Base-by-base conservation (phyloP, 2,797 vertebrate species). In the Perodicticus potto region DNA sequence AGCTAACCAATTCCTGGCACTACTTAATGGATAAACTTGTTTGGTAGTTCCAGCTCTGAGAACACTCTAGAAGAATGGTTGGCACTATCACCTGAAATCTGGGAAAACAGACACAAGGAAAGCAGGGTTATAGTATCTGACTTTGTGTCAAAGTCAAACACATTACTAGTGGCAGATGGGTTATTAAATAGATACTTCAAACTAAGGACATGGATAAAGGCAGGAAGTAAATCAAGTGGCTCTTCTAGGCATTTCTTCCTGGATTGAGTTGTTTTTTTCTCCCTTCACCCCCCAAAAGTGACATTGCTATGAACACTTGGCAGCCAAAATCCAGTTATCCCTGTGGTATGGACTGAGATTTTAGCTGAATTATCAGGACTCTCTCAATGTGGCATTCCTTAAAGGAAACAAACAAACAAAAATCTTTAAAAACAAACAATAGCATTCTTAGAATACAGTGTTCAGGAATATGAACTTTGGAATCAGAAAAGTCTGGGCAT, bases 221-320 rank as follows among this genome's bases (percentile, higher is more conserved):
- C 23, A 86, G 76, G 82, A 96, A 89, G 53, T 85, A 86, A 94
- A 92, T 70, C n/a, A 88, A 91, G 88, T 89, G 67, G 55, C 67
- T 92, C 85, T 95, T 95, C 90, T 84, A 81, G 67, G 72, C 65
- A 88, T 86, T 96, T 96, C 90, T 96, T 96, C 82, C 90, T 95
- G 13, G 73, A 92, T 20, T 63, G 57, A 82, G 57, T 34, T 78
- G 25, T 37, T 20, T 57, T 55, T 37, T 55, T 55, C 17, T 49
- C 49, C 77, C 72, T 40, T 40, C 49, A 53, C 13, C 32, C 65
- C 49, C 13, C 7, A 80, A 80, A 80, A 80, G 53, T 13, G 7
- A 34, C 20, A 57, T 80, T 13, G 23, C 53, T 57, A 78, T 55
- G n/a, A 55, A 78, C 76, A 78, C 77, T 80, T 80, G 53, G 77